Evolutionary conservation across 2,113 vertebrate genomes (phyloP).

Genomic region (Mastomys natalensis): DNA sequence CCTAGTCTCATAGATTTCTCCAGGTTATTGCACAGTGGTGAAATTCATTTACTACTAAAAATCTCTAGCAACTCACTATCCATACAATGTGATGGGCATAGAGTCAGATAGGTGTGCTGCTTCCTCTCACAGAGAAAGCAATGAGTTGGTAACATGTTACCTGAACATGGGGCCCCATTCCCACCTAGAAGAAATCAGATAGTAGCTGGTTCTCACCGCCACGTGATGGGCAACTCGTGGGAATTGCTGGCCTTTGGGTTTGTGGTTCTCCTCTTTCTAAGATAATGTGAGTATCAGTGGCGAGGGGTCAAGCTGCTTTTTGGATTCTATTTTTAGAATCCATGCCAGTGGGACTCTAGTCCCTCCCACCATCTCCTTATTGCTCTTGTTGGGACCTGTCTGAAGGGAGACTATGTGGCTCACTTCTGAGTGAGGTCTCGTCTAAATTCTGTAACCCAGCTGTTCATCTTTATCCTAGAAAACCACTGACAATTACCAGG

Average conservation of each 20-base stretch:
- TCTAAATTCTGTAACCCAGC: no score
- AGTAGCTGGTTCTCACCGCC: neutral
- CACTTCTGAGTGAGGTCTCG: neutral
- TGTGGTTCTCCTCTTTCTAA: neutral
- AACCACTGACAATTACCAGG: neutral
- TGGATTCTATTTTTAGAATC: neutral
- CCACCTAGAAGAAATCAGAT: neutral
- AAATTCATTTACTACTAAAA: neutral
- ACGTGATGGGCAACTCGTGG: neutral
- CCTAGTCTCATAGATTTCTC: neutral
- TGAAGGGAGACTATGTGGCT: neutral
- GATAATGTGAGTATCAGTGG: neutral
- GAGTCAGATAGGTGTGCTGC: neutral
- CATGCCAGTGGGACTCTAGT: neutral
- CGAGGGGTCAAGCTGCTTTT: neutral
- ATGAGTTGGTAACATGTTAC: neutral
- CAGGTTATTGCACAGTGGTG: neutral
- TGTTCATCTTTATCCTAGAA: neutral
- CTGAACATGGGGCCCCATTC: neutral
- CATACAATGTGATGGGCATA: neutral
- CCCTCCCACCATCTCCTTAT: neutral
- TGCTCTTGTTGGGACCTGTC: neutral
- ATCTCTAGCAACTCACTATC: neutral
- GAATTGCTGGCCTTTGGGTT: neutral
- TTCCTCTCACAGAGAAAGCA: neutral